Percentiles rank a stretch among this genome's conserved stretches.
These are phyloP conservation scores for Tenthredo mesomela DNA, from an alignment of 2,888 invertebrate species.

Conservation along the genomic window DNA sequence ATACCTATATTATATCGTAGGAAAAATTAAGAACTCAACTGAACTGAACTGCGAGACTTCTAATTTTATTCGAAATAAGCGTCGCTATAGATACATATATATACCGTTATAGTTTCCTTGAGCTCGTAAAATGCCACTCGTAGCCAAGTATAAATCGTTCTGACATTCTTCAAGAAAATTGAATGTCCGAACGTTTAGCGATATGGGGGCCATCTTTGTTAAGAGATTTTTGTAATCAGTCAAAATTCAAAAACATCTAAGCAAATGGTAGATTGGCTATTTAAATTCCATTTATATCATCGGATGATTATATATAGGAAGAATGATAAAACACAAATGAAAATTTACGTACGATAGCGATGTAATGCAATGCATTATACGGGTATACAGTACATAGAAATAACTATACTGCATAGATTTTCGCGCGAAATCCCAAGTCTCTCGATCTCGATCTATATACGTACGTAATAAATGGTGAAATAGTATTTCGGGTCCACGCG, in stretches of 20 bases:
- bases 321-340: background rate
- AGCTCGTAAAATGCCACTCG: slow-evolving; percentile 21
- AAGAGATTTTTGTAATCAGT: background rate
- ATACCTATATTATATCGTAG: slow-evolving; percentile 1
- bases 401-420: background rate
- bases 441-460: background rate
- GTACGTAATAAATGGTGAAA: background rate
- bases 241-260: background rate
- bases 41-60: slow-evolving; percentile 1
- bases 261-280: background rate
- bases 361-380: background rate
- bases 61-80: slow-evolving; percentile 43
- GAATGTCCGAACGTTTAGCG: slow-evolving; percentile 21
- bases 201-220: slow-evolving; percentile 33
- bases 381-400: background rate
- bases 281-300: background rate
- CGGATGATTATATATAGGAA: background rate
- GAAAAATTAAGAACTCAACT: slow-evolving; percentile 23
- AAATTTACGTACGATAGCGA: background rate
- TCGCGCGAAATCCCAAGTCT: background rate
- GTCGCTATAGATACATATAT: background rate
- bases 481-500: background rate
- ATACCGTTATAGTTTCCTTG: background rate
- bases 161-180: slow-evolving; percentile 37
- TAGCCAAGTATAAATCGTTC: slow-evolving; percentile 32